Evolutionary conservation across 1,140 invertebrate genomes (phyloP), one percentile per base, ranked within the genome.

Genomic region (Drosophila ohnishii): DNA sequence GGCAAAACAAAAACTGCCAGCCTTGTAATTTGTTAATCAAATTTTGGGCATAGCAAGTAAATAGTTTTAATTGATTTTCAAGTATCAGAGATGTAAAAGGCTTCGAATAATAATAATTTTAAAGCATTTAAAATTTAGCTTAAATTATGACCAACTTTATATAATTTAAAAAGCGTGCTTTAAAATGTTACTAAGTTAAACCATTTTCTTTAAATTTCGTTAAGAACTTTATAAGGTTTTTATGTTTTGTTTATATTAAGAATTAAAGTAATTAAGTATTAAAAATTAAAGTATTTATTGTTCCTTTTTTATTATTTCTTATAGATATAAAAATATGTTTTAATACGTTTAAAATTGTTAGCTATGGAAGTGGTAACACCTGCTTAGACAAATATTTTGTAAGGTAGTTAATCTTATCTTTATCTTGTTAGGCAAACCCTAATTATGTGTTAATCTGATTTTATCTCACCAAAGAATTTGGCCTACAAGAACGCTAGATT

Each of bases 31-130:
- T 34, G 44, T 40, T 51, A 50, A 65, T 42, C n/a, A n/a, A 64
- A 51, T 67, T 34, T 50, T 14, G 3, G 28, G 10, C 22, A 16
- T 13, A 0, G 34, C n/a, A 32, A 34, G 6, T 35, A 40, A 64
- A 64, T 19, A 30, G 45, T 10, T 59, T 60, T 34, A 2, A 60
- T 59, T 64, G 28, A 64, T 19, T 34, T 62, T 48, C 14, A 22
- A 62, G 1, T 5, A n/a, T 8, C 13, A 16, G 5, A 10, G 13
- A 0, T 25, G 0, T 55, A 13, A 13, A 13, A 13, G 13, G 5
- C 13, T 47, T 8, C 0, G 8, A 25, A 47, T 25, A 47, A 4
- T 3, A 42, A 19, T n/a, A 8, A 14, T 39, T 2, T 5, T 5
- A 9, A 13, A 22, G 11, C 7, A 22, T 47, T 25, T 22, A 7